A percentile compares a stretch with the other conserved stretches of the same genome.
These are phyloP conservation scores for Hafferia zeledoni DNA, from an alignment of 2,797 vertebrate species.

Conservation along the genomic window DNA sequence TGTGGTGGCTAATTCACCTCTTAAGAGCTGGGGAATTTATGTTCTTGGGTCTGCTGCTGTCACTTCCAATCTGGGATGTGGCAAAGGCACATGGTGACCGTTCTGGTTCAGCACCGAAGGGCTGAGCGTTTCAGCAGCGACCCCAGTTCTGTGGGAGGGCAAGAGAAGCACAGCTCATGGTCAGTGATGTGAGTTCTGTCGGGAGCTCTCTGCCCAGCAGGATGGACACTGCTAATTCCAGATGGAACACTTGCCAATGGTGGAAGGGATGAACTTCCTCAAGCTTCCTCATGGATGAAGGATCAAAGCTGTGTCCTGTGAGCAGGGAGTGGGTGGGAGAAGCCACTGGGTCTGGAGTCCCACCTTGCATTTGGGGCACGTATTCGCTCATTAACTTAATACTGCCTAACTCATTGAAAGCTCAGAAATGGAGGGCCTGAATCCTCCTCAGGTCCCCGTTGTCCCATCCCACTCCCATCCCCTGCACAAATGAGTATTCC, in stretches of 20 bases:
- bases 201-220: background rate
- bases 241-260: rapidly evolving
- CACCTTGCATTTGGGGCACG: background rate
- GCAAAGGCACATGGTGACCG: rapidly evolving
- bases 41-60: background rate
- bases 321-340: background rate
- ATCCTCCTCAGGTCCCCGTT: background rate
- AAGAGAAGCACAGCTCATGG: background rate
- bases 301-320: background rate
- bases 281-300: background rate
- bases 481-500: constrained; percentile 57
- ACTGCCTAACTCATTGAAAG: background rate
- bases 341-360: background rate
- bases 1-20: background rate
- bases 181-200: rapidly evolving
- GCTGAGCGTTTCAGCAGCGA: background rate
- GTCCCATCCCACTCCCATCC: background rate
- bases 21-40: background rate
- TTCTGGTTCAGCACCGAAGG: background rate
- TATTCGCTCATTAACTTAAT: background rate
- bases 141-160: background rate
- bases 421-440: background rate
- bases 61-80: background rate
- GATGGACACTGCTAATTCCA: background rate
- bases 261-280: background rate